Percentiles rank a stretch among this genome's conserved stretches.
These are phyloP conservation scores for Brotogeris chrysoptera DNA, from an alignment of 2,797 vertebrate species.

Conservation along the genomic window DNA sequence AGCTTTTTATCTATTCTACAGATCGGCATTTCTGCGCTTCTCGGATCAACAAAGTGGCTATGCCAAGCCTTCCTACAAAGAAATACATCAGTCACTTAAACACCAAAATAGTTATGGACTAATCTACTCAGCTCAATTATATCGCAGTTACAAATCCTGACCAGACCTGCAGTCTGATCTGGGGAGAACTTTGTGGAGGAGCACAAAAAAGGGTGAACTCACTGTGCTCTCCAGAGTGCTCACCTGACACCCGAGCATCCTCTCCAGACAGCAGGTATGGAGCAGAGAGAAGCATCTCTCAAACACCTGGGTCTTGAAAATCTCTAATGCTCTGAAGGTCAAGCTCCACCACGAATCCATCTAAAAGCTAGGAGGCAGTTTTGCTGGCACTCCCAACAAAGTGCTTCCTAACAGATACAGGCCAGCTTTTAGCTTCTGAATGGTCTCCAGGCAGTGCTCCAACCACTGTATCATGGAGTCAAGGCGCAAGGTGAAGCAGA, in stretches of 20 bases:
- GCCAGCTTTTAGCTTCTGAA: background rate
- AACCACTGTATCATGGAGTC: background rate
- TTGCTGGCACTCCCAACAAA: background rate
- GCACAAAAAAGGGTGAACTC: background rate
- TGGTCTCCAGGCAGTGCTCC: background rate
- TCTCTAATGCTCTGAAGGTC: background rate
- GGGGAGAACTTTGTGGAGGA: background rate
- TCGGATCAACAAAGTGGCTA: background rate
- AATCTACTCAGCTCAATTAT: background rate
- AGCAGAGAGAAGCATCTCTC: background rate
- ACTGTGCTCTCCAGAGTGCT: too few relatives aligned
- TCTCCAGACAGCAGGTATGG: background rate
- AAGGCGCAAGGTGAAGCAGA: background rate
- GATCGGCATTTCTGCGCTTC: background rate
- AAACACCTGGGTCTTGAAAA: background rate
- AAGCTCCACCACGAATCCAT: background rate
- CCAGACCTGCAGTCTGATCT: background rate
- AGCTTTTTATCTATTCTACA: background rate
- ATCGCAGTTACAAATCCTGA: background rate
- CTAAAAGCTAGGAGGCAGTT: background rate
- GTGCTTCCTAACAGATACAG: background rate
- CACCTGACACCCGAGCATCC: background rate
- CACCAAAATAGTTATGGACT: background rate
- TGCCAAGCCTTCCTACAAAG: background rate
- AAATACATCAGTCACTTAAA: slow-evolving; percentile 15